phyloP scores from a whole-genome alignment of 2,888 invertebrate species.

The Octonoba sinensis region DNA sequence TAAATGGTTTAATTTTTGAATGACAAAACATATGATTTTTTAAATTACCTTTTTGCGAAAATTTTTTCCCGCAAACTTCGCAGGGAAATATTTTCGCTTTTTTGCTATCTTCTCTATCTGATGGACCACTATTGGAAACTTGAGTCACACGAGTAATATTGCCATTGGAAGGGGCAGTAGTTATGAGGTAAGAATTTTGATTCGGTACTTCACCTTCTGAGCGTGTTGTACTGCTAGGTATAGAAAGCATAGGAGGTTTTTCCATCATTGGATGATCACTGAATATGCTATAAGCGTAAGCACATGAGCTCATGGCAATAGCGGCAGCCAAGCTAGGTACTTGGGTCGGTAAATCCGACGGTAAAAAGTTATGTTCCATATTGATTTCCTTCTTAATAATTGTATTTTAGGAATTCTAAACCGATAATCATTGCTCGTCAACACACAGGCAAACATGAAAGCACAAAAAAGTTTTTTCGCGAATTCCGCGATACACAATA shows the following conservation, averaged over 20 bases:
- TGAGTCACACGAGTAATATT: conserved; percentile 39
- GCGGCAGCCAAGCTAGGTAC: conserved; percentile 64
- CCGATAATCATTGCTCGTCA: conserved; percentile 31
- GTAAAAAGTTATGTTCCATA: conserved; percentile 63
- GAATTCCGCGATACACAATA: conserved; percentile 63
- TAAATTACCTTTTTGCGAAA: conserved; percentile 63
- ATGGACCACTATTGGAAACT: conserved; percentile 10
- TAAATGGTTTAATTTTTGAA: conserved; percentile 60
- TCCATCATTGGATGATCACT: conserved; percentile 62
- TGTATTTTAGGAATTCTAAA: conserved; percentile 55
- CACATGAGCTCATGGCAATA: conserved; percentile 64
- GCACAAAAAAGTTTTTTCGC: conserved; percentile 47
- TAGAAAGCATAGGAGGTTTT: conserved; percentile 59
- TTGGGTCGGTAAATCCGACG: conserved; percentile 61
- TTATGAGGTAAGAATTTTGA: conserved; percentile 48
- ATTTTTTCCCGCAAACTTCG: conserved; percentile 64
- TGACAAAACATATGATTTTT: conserved; percentile 63
- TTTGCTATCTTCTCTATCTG: conserved; percentile 50
- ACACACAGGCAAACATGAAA: conserved; percentile 58
- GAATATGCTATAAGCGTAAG: conserved; percentile 64
- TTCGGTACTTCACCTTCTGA: conserved; percentile 54
- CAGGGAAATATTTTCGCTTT: conserved; percentile 65
- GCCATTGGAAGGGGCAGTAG: conserved; percentile 54
- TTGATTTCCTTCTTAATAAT: conserved; percentile 35
- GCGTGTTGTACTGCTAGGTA: conserved; percentile 57